Base-by-base conservation (phyloP, 2,888 invertebrate species). In the Thymelicus acteon region DNA sequence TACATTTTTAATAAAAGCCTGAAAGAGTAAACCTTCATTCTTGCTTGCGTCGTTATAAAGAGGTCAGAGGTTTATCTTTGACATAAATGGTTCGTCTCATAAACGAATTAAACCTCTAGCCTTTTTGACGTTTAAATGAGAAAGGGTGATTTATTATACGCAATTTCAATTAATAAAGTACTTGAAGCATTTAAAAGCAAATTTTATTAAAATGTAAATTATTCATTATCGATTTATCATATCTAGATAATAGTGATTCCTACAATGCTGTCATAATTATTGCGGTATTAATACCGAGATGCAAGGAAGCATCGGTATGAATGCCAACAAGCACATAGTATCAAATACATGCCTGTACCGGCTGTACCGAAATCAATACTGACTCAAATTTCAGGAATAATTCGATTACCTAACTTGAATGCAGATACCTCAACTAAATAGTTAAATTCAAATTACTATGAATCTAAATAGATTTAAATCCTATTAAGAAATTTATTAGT, bases 101-200 rank as follows among this genome's bases (percentile, higher is more conserved):
- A 52, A 64, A 37, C 10, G 39, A 64, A 64, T 64, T 39, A 52
- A 64, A 52, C 15, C 52, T n/a, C 39, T 64, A 47, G 44, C 44
- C 44, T 61, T 44, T 19, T 19, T 61, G 44, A 10, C 12, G 44
- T 8, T 44, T 31, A 31, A 31, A 44, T 10, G 44, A 44, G 12
- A 44, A 44, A 44, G 44, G 44, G 10, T 44, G 3, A 44, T 10
- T 10, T 44, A 44, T 12, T 40, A 40, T 7, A 40, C 0, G 40
- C 40, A 31, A 31, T 31, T 19, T 31, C 0, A 31, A 31, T 31
- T 31, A 31, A 31, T 31, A 31, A 31, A 31, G 31, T 5, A 31
- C 31, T 31, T 5, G 31, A 5, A 31, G 24, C 24, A 24, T 24
- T 24, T 24, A 24, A 3, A 24, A 24, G 31, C 31, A 31, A 31